These are phyloP conservation scores for Selene dorsalis DNA, from an alignment of 2,797 vertebrate species.

Conservation along the genomic window DNA sequence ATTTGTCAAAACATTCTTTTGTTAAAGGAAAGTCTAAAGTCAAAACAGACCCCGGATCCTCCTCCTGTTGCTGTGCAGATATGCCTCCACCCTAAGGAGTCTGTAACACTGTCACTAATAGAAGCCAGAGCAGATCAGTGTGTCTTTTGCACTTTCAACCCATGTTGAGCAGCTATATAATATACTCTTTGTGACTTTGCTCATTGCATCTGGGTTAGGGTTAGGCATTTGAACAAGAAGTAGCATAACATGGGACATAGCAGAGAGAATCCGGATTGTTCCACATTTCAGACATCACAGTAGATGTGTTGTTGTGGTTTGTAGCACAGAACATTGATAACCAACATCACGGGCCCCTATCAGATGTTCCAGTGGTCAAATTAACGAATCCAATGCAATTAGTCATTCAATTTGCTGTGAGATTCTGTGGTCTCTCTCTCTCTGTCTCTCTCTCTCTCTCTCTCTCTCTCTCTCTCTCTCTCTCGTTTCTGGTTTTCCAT, in stretches of 20 bases:
- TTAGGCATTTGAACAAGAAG: slow-evolving; percentile 46
- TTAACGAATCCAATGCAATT: slow-evolving; percentile 80
- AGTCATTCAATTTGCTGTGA: slow-evolving; percentile 72
- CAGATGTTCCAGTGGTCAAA: slow-evolving; percentile 74
- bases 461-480: slow-evolving; percentile 5
- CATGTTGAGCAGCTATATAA: slow-evolving; percentile 18
- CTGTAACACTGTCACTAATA: slow-evolving; percentile 21
- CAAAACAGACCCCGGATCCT: neutral
- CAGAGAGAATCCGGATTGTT: slow-evolving; percentile 64
- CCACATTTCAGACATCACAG: slow-evolving; percentile 66
- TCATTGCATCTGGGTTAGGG: slow-evolving; percentile 32
- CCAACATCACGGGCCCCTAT: slow-evolving; percentile 74
- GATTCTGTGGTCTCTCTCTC: slow-evolving; percentile 52
- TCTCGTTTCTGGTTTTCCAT: slow-evolving; percentile 54
- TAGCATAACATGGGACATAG: slow-evolving; percentile 57
- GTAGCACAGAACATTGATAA: slow-evolving; percentile 66
- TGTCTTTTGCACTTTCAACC: slow-evolving; percentile 25
- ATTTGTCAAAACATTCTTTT: neutral
- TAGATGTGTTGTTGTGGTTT: slow-evolving; percentile 58
- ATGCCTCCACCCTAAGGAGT: slow-evolving; percentile 12
- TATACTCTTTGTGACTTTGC: slow-evolving; percentile 43
- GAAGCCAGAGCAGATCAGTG: slow-evolving; percentile 28
- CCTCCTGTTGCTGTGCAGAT: slow-evolving; percentile 10
- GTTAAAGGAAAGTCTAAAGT: neutral
- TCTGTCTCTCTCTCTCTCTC: slow-evolving; percentile 21